Percentiles rank a stretch among this genome's conserved stretches.
These are phyloP conservation scores for Dissostichus mawsoni DNA, from an alignment of 2,113 vertebrate species.

Conservation along the genomic window DNA sequence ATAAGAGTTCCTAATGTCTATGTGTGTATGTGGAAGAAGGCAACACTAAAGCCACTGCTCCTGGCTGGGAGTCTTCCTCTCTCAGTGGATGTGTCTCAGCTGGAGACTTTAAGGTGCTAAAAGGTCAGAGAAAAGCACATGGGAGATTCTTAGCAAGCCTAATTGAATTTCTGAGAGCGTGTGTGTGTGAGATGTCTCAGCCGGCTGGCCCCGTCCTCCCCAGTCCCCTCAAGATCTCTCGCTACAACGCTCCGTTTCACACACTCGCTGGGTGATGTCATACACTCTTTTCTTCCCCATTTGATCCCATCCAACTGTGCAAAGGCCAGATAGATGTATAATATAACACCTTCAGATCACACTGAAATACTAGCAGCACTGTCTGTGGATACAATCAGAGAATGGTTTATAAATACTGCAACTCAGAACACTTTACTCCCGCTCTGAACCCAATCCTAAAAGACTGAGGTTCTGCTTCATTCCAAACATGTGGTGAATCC, in stretches of 20 bases:
- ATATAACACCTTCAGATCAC: constrained; percentile 10
- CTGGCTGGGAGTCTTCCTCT: constrained; percentile 5
- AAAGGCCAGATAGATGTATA: neutral
- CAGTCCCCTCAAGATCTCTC: constrained; percentile 16
- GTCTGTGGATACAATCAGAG: neutral
- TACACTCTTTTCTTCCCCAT: neutral
- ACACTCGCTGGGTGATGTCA: constrained; percentile 49
- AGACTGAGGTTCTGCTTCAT: neutral
- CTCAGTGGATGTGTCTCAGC: constrained; percentile 12
- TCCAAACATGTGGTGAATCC: neutral
- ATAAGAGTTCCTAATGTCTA: neutral
- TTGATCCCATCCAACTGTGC: constrained; percentile 3
- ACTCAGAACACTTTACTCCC: neutral
- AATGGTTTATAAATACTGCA: neutral
- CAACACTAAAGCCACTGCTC: neutral
- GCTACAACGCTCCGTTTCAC: constrained; percentile 44
- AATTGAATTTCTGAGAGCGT: constrained; percentile 44
- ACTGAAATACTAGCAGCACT: constrained; percentile 12
- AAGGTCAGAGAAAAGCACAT: constrained; percentile 38
- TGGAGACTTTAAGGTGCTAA: constrained; percentile 25
- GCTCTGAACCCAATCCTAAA: neutral
- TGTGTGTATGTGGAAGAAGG: neutral
- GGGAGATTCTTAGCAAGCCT: constrained; percentile 29
- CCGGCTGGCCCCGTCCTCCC: neutral
- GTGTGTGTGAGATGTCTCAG: constrained; percentile 30